A percentile compares a stretch with the other conserved stretches of the same genome.
Conservation (phyloP, 2,888 invertebrate genomes). For the Oxyscelio sp. region DNA sequence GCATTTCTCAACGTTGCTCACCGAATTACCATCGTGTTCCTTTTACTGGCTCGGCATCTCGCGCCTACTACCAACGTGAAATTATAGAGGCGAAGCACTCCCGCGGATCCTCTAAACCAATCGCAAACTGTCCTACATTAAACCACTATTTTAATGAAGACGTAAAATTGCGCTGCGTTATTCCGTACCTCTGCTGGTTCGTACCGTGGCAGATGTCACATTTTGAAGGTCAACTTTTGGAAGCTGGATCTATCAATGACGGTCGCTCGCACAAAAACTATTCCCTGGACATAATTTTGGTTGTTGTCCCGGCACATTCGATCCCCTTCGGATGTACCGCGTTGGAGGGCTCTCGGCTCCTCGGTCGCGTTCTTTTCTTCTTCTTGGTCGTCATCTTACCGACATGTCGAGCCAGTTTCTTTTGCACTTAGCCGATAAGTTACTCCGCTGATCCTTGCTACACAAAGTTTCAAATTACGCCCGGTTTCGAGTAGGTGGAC, state of each 20-base stretch:
- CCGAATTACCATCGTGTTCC: constrained; percentile 80
- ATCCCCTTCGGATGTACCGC: background rate
- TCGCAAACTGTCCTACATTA: constrained; percentile 58
- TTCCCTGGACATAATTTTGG: background rate
- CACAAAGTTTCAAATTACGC: too few species aligned
- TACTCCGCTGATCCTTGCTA: too few species aligned
- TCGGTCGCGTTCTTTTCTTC: background rate
- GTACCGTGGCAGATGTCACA: too few species aligned
- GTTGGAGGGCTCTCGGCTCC: background rate
- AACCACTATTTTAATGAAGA: constrained; percentile 47
- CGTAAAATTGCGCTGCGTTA: background rate
- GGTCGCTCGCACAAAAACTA: background rate
- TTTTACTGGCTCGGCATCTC: constrained; percentile 75
- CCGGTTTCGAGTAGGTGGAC: too few species aligned
- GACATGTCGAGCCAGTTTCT: too few species aligned
- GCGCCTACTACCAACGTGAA: constrained; percentile 71
- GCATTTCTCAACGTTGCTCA: constrained; percentile 79
- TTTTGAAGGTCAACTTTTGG: too few species aligned
- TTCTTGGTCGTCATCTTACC: background rate
- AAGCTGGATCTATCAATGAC: background rate
- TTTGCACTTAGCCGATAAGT: too few species aligned
- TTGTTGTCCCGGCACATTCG: background rate
- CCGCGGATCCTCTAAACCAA: constrained; percentile 45
- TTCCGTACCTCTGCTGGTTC: background rate
- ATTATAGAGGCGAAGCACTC: constrained; percentile 57